Evolutionary conservation across 2,888 invertebrate genomes (phyloP).

Genomic region (Melolontha melolontha): DNA sequence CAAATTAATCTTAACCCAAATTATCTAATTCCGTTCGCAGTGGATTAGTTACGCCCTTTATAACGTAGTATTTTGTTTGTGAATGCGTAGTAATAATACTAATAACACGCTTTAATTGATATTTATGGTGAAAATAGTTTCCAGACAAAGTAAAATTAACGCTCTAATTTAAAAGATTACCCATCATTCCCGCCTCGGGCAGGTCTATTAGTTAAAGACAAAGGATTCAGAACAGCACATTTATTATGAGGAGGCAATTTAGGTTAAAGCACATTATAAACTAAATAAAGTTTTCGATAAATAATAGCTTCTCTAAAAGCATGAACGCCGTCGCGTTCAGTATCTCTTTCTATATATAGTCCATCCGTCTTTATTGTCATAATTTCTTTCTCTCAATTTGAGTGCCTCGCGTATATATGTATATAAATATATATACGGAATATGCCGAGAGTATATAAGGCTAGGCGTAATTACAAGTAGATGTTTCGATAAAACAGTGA

Average conservation of each 20-base stretch:
- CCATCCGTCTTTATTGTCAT: constrained; percentile 22
- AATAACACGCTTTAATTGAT: constrained; percentile 17
- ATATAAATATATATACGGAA: neutral
- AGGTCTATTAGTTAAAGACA: neutral
- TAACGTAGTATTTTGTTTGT: no score
- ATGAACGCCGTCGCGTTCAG: neutral
- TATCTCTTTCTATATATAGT: neutral
- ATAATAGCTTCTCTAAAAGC: neutral
- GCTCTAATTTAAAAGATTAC: constrained; percentile 18
- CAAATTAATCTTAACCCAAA: no score
- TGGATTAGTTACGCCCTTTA: no score
- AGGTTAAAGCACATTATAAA: neutral
- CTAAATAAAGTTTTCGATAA: constrained; percentile 29
- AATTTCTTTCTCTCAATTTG: neutral
- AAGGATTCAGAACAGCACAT: no score
- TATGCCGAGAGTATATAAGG: neutral
- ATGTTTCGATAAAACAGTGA: constrained; percentile 13
- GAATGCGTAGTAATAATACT: neutral
- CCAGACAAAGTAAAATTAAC: constrained; percentile 7
- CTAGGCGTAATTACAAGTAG: constrained; percentile 17
- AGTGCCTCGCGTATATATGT: neutral
- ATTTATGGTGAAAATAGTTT: constrained; percentile 13
- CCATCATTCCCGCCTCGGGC: constrained; percentile 1
- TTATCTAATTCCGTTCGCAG: no score
- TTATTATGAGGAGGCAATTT: no score